Evolutionary conservation across 2,113 vertebrate genomes (phyloP).

Genomic region (Melanerpes formicivorus): DNA sequence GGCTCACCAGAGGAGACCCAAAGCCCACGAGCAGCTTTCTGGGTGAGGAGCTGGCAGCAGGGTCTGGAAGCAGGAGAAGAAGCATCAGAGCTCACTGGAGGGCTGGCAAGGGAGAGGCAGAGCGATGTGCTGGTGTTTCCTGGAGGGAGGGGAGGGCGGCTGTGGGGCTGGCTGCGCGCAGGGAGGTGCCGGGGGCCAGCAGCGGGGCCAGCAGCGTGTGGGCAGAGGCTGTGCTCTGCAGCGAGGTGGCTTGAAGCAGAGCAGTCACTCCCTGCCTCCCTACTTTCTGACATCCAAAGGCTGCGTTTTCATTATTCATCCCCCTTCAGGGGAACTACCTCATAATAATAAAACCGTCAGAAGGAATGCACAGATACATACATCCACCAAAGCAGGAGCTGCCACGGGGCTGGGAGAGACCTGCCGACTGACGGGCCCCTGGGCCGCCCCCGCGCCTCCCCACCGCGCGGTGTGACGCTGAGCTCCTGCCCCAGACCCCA

Average conservation of each 20-base stretch:
- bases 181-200: not conserved
- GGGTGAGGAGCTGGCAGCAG: not conserved
- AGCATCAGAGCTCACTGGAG: not conserved
- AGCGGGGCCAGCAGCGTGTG: accelerated
- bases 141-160: not conserved
- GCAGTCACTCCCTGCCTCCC: conserved; percentile 33
- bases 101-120: not conserved
- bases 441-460: conserved; percentile 16
- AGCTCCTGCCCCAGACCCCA: not conserved
- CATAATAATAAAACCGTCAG: conserved; percentile 86
- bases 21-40: not conserved
- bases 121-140: accelerated
- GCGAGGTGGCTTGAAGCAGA: not conserved
- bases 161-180: not conserved
- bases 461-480: accelerated
- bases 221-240: not conserved
- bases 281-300: conserved; percentile 61
- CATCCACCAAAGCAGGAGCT: conserved; percentile 75
- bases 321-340: conserved; percentile 75
- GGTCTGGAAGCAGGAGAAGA: not conserved
- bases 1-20: not conserved
- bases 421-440: conserved; percentile 75
- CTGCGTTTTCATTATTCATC: conserved; percentile 84
- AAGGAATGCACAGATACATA: conserved; percentile 82
- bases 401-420: conserved; percentile 64